Conservation (phyloP, 2,113 vertebrate genomes). For the Campylomormyrus tamandua region DNA sequence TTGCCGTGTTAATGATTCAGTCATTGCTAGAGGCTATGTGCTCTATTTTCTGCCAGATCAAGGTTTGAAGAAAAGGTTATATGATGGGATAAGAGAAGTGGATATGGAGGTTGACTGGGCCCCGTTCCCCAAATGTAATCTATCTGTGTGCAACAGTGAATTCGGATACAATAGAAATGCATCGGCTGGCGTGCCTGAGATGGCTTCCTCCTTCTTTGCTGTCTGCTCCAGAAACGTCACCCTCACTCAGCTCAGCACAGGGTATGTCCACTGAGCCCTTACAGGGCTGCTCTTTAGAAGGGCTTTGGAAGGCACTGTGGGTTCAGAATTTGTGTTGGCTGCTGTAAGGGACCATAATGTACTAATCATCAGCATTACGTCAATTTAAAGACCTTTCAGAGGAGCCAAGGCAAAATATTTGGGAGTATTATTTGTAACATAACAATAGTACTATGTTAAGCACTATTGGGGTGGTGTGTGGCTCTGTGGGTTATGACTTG, state of each 20-base stretch:
- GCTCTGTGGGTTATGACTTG: background rate
- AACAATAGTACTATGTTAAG: background rate
- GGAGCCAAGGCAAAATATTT: background rate
- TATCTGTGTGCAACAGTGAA: constrained; percentile 32
- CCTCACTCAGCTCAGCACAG: constrained; percentile 30
- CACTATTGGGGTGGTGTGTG: background rate
- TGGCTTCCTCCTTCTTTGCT: constrained; percentile 40
- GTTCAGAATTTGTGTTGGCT: background rate
- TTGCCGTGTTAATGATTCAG: background rate
- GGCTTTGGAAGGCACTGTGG: background rate
- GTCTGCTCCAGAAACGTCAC: constrained; percentile 32
- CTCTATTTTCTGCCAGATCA: background rate
- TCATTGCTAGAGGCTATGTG: background rate
- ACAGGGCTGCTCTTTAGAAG: background rate
- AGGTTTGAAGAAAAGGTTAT: background rate
- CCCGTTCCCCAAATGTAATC: constrained; percentile 26
- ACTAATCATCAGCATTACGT: background rate
- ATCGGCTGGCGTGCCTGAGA: constrained; percentile 36
- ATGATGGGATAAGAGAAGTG: background rate
- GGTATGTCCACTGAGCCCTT: background rate
- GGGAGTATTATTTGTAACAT: background rate
- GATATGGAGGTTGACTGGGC: background rate
- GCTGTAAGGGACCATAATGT: background rate
- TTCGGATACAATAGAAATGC: constrained; percentile 30
- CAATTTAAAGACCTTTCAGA: background rate